Base-by-base conservation (phyloP, 2,888 invertebrate genomes). In the Lypha dubia region DNA sequence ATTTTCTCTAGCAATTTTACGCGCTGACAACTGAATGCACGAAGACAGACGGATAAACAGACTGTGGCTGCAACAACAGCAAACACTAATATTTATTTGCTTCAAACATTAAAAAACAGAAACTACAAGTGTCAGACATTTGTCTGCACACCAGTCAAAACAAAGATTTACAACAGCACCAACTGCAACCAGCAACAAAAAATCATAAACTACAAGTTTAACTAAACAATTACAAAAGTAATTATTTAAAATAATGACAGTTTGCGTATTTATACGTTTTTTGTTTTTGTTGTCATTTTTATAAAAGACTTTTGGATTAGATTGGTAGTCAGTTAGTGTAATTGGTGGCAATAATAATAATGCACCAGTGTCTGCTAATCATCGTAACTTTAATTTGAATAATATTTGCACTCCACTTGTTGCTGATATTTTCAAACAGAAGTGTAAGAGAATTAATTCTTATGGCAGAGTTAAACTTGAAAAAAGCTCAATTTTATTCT, bases 71-170 rank as follows among this genome's bases (percentile, higher is more conserved):
- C 32, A 49, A 41, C 17, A 38, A 44, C 53, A 75, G 51, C 51
- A 5, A 9, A 49, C 62, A 20, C n/a, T n/a, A n/a, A 56, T 46
- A 35, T 76, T 68, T 68, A 60, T 60, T 77, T 76, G 0, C 38
- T 77, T 49, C 49, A 68, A 62, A 62, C 60, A 49, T 28, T 49
- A 46, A 73, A 79, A 35, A 49, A 28, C 63, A 60, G 63, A 58
- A 71, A 75, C 63, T 65, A 65, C 65, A 83, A 81, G 73, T 77
- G 77, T 73, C 70, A 81, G 81, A 81, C 84, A 81, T 70, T 79
- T 84, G 81, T 68, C 81, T 63, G 70, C 76, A 51, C 62, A 53
- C 49, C 56, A 65, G 70, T 79, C 79, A 67, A 46, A 76, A 56
- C 70, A 76, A 56, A 75, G 68, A 70, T 81, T 76, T 75, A 73